Conservation (phyloP, 2,888 invertebrate genomes). For the Arenicola marina region DNA sequence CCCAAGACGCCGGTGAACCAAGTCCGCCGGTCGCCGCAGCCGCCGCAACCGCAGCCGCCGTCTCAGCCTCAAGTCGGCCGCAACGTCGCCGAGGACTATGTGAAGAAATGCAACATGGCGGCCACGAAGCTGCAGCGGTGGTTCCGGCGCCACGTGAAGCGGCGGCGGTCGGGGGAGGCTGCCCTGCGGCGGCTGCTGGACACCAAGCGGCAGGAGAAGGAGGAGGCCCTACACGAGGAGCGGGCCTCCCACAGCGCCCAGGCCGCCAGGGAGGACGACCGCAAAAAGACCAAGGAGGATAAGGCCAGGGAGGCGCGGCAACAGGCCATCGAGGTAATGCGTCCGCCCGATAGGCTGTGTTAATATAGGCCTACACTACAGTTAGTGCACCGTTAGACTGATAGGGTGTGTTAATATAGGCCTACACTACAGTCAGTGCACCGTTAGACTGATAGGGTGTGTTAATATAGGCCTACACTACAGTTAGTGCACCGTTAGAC, state of each 20-base stretch:
- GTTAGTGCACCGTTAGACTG: not conserved
- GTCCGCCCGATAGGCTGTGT: not conserved
- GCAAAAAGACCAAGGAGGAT: conserved; percentile 48
- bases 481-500: too few species aligned
- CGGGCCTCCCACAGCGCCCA: conserved; percentile 38
- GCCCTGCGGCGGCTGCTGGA: conserved; percentile 51
- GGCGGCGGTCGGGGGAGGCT: conserved; percentile 44
- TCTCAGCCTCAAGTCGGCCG: conserved; percentile 10
- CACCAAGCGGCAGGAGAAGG: conserved; percentile 42
- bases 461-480: too few species aligned
- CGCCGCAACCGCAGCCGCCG: not conserved
- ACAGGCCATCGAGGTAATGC: conserved; percentile 51
- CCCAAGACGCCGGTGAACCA: conserved; percentile 58
- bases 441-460: too few species aligned
- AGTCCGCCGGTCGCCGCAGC: conserved; percentile 25
- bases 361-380: not conserved
- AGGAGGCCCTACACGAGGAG: conserved; percentile 34
- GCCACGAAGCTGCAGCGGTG: conserved; percentile 56
- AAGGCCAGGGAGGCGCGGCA: conserved; percentile 51
- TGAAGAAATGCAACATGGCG: conserved; percentile 41
- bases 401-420: too few species aligned
- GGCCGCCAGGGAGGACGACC: conserved; percentile 37
- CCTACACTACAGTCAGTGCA: too few species aligned
- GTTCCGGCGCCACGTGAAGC: conserved; percentile 42
- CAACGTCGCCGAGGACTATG: conserved; percentile 48